Evolutionary conservation across 2,888 invertebrate genomes (phyloP).

Genomic region (Cataglyphis rosenhaueri): DNA sequence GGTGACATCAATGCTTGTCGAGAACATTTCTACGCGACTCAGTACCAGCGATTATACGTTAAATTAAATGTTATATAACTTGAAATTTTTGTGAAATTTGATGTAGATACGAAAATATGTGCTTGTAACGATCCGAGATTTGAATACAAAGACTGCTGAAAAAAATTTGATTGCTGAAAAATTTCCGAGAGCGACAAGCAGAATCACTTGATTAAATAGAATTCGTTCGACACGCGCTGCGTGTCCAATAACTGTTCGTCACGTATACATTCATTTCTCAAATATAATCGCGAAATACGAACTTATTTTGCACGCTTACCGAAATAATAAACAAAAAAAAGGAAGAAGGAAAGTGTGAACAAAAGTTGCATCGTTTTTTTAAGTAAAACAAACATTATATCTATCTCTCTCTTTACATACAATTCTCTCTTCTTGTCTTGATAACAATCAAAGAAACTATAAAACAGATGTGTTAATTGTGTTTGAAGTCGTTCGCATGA

Average conservation of each 20-base stretch:
- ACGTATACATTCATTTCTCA: conserved; percentile 1
- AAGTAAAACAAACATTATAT: neutral
- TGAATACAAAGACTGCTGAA: conserved; percentile 2
- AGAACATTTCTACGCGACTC: conserved; percentile 34
- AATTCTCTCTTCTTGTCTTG: neutral
- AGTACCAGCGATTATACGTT: conserved; percentile 20
- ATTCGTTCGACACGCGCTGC: conserved; percentile 47
- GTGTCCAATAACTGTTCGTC: neutral
- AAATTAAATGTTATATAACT: conserved; percentile 58
- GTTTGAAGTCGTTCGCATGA: neutral
- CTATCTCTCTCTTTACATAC: neutral
- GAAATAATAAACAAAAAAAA: conserved; percentile 22
- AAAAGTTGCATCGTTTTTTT: conserved; percentile 16
- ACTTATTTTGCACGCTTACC: conserved; percentile 3
- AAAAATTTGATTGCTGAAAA: neutral
- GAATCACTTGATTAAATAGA: conserved; percentile 69
- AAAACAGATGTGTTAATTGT: conserved; percentile 35
- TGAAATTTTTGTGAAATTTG: conserved; percentile 36
- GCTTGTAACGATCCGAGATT: neutral
- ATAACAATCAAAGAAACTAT: neutral
- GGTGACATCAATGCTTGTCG: conserved; percentile 64
- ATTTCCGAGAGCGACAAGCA: conserved; percentile 23
- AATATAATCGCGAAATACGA: conserved; percentile 31
- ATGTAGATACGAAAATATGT: conserved; percentile 5
- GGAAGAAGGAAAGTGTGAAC: neutral